Evolutionary conservation across 2,797 vertebrate genomes (phyloP), one percentile per base, ranked within the genome.

Genomic region (Heliangelus exortis): DNA sequence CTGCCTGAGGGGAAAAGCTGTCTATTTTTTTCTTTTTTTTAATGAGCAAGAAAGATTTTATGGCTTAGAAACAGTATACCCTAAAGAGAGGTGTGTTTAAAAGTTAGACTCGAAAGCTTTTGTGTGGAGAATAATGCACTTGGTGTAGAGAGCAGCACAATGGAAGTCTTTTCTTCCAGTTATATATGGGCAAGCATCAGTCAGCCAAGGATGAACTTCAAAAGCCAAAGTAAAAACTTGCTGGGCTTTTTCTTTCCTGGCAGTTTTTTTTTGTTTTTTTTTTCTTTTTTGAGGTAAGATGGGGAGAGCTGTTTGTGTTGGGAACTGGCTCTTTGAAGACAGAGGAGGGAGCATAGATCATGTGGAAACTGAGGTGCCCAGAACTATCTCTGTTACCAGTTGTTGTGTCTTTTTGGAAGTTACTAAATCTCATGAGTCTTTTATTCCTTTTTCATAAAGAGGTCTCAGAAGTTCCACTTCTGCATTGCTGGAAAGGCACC

Each of bases 201-300:
- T 92, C 94, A 95, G 91, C 80, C 89, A 93, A 90, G 91, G 87
- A 94, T 62, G 85, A 67, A 81, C 94, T 94, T 96, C 91, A 95
- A 94, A 96, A 90, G 73, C 72, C 36, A 34, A 59, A 67, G 72
- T 28, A 15, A 73, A 93, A 95, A 85, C 83, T 88, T 67, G 84
- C 71, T 54, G 7, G 71, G 18, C 33, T 72, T 63, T 78, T 88
- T 91, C 61, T 73, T 80, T 92, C 54, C 82, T 92, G 82, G 31
- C 82, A 94, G 90, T 95, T 95, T 87, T 61, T 92, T 36, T 8
- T 8, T 36, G 36, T 36, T 36, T 36, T 34, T 36, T 36, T 34
- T 8, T 36, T 8, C 36, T 34, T 36, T 36, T 36, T 75, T 15
- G 92, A 92, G 93, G 93, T 94, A 59, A 67, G 92, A 76, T 43